Base-by-base conservation (phyloP, 1,140 invertebrate genomes). In the Anastrepha obliqua region DNA sequence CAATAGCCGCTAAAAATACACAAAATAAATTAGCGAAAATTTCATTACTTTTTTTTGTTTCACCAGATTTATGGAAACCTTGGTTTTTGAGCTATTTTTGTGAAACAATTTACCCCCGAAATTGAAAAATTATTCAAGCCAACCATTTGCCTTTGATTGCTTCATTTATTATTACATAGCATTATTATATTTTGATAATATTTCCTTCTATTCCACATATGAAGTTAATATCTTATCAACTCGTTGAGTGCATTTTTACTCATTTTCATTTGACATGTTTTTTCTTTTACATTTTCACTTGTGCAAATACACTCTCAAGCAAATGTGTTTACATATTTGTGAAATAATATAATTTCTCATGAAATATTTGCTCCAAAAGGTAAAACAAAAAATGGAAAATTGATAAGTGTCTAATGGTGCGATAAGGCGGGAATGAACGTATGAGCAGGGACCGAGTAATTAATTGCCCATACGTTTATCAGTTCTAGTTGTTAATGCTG, bases 351-450 rank as follows among this genome's bases (percentile, higher is more conserved):
- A 29, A 29, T 29, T 29, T 29, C 29, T 29, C 29, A 29, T 29
- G 29, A 29, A 29, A 29, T 29, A 29, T 29, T 29, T 29, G 47
- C 74, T 7, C 51, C 11, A 81, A 78, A 55, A 55, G 11, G 11
- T 55, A 3, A 55, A 29, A 55, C 44, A 17, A 20, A 55, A 20
- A 81, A 55, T 81, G 74, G 47, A 20, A 55, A 20, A 81, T 81
- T 81, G 74, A 81, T 58, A 81, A 81, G 47, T 55, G 51, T 81
- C 74, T 55, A 55, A 81, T 81, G 7, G 47, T 20, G 47, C 20
- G 74, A 81, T 81, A 81, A 81, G 47, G 44, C 55, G 74, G 44
- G 15, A 81, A 81, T 74, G 67, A 17, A 13, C 29, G 6, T 55
- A 55, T 55, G 6, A 70, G 15, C 51, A 44, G 29, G 15, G 29